Percentiles rank a stretch among this genome's conserved stretches.
Conservation (phyloP, 2,113 vertebrate genomes). For the Seriola rivoliana region DNA sequence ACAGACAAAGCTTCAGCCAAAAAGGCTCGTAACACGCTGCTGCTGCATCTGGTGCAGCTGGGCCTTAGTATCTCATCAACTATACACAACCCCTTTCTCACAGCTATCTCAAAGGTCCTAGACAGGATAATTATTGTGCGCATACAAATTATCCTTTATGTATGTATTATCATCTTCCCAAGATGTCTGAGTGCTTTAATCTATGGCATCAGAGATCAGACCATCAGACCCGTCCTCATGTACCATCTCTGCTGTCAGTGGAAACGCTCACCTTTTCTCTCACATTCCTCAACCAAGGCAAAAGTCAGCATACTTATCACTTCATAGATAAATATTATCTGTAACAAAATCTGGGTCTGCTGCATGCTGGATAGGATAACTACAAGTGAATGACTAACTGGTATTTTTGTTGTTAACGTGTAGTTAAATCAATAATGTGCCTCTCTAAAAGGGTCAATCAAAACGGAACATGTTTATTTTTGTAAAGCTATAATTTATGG, state of each 20-base stretch:
- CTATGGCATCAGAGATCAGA: conserved; percentile 62
- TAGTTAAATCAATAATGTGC: too few species aligned
- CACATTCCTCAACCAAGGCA: neutral
- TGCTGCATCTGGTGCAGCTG: conserved; percentile 70
- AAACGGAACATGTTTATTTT: too few species aligned
- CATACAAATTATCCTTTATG: conserved; percentile 30
- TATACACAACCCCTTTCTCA: conserved; percentile 40
- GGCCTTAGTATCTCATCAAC: conserved; percentile 53
- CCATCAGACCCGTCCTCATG: conserved; percentile 34
- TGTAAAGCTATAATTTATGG: too few species aligned
- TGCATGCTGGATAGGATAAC: too few species aligned
- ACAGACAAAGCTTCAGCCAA: conserved; percentile 61
- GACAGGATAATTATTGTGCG: neutral
- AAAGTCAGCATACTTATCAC: neutral
- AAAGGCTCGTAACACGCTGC: conserved; percentile 70
- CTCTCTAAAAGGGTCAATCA: too few species aligned
- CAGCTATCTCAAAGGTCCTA: neutral
- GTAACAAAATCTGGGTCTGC: too few species aligned
- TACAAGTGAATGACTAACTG: too few species aligned
- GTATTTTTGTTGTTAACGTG: too few species aligned
- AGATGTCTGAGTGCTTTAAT: conserved; percentile 63
- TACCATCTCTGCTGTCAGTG: conserved; percentile 17
- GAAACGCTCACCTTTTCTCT: neutral
- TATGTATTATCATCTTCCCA: conserved; percentile 44
- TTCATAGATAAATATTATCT: neutral